These are phyloP conservation scores for Platichthys stellatus DNA, from an alignment of 2,113 vertebrate species.

Conservation along the genomic window DNA sequence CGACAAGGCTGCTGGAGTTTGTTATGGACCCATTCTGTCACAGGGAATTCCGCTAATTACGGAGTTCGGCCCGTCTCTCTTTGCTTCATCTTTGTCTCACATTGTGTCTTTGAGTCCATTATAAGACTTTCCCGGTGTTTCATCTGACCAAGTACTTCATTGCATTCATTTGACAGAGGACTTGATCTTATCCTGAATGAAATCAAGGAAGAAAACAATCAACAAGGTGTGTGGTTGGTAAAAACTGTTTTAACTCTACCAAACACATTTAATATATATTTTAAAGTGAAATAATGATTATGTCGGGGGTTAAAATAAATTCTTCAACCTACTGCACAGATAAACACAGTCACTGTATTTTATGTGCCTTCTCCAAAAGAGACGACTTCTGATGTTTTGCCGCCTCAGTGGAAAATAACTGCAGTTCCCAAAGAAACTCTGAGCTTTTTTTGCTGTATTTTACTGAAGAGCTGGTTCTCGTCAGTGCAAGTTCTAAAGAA, in stretches of 20 bases:
- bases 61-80: constrained; percentile 12
- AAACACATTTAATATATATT: constrained; percentile 1
- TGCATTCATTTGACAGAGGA: not conserved
- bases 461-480: no score
- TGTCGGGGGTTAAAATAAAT: not conserved
- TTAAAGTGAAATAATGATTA: constrained; percentile 4
- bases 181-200: constrained; percentile 17
- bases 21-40: constrained; percentile 1
- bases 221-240: no score
- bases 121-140: no score
- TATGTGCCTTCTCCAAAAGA: not conserved
- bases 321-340: no score
- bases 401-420: not conserved
- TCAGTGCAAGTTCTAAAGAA: not conserved
- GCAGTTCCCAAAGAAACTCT: no score
- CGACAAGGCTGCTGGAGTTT: constrained; percentile 1
- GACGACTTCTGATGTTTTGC: not conserved
- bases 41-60: constrained; percentile 10
- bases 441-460: no score
- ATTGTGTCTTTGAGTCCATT: not conserved
- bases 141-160: no score
- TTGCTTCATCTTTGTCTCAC: not conserved
- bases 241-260: not conserved
- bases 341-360: not conserved
- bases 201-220: constrained; percentile 27